A percentile compares a stretch with the other conserved stretches of the same genome.
Evolutionary conservation across 2,113 vertebrate species (phyloP).

Genomic region (Oncorhynchus tshawytscha): DNA sequence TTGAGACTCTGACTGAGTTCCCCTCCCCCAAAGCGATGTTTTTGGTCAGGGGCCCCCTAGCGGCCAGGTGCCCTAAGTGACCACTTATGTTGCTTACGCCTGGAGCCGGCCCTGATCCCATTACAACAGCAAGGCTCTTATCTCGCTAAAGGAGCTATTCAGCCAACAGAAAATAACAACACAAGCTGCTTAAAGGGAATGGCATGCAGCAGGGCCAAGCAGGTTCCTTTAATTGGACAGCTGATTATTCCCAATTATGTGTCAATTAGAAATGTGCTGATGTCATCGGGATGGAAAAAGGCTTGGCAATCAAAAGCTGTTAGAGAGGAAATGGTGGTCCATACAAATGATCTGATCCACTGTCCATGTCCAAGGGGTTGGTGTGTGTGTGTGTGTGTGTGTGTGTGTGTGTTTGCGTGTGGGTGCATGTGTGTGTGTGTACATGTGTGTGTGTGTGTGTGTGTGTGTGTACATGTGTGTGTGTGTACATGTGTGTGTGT

Average conservation of each 20-base stretch:
- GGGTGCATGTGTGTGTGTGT: neutral
- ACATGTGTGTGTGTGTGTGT: neutral
- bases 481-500: neutral
- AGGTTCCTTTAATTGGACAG: constrained; percentile 44
- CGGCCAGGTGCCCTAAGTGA: no score
- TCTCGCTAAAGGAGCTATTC: constrained; percentile 35
- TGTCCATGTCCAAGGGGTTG: constrained; percentile 12
- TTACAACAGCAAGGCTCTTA: constrained; percentile 57
- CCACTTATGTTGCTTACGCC: no score
- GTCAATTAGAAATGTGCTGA: constrained; percentile 66
- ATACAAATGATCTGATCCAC: constrained; percentile 51
- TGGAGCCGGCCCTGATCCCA: constrained; percentile 36
- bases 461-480: neutral
- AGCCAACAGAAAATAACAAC: constrained; percentile 27
- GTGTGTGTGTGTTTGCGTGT: constrained; percentile 13
- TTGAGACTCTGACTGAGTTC: no score
- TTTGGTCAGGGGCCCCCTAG: no score
- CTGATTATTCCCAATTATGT: constrained; percentile 67
- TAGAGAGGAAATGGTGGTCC: constrained; percentile 46
- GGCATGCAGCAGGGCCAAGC: neutral
- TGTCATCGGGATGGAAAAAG: constrained; percentile 56
- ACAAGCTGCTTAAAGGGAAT: neutral
- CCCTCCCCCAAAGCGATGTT: no score
- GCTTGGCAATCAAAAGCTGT: constrained; percentile 50
- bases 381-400: constrained; percentile 11